Base-by-base conservation (phyloP, 2,888 invertebrate species). In the Amaurobius ferox region DNA sequence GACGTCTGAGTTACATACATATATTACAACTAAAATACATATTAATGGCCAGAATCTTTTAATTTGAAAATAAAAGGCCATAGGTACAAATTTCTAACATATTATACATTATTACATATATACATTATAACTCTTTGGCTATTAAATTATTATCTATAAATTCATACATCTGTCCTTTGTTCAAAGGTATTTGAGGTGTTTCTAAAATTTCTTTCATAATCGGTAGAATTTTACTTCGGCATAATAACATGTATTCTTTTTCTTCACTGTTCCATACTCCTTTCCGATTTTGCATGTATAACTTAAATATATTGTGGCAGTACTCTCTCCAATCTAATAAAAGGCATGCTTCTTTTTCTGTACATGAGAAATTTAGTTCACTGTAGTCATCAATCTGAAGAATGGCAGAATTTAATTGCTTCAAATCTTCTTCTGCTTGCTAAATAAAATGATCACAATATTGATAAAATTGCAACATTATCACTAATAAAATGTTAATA, bases 121-220 rank as follows among this genome's bases (percentile, higher is more conserved):
- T 35, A 35, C 26, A 13, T 40, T 19, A 80, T 6, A 68, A 32
- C 13, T 80, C 68, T 66, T 77, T 66, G 11, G 83, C 48, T 26
- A 83, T 23, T 39, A 83, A 40, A 28, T 44, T 26, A 39, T 66
- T 55, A 72, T 77, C 72, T 16, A 83, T 66, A 72, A 83, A 83
- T 72, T 77, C 72, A 35, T 79, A 86, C 16, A 23, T 29, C 11
- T 86, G 67, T 67, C 86, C 86, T 68, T 79, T 78, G 11, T 68
- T 76, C 39, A 86, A 86, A 28, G 86, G 86, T 16, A 86, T 64
- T 64, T 86, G 86, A 29, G 86, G 79, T 23, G 71, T 79, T 28
- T 74, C 40, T 3, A 86, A 62, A 13, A 86, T 28, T 48, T 86
- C 79, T 55, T 66, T 74, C 26, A 79, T 68, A 3, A 86, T 23